Evolutionary conservation across 2,113 vertebrate genomes (phyloP).

Genomic region (Hippocampus barbouri): DNA sequence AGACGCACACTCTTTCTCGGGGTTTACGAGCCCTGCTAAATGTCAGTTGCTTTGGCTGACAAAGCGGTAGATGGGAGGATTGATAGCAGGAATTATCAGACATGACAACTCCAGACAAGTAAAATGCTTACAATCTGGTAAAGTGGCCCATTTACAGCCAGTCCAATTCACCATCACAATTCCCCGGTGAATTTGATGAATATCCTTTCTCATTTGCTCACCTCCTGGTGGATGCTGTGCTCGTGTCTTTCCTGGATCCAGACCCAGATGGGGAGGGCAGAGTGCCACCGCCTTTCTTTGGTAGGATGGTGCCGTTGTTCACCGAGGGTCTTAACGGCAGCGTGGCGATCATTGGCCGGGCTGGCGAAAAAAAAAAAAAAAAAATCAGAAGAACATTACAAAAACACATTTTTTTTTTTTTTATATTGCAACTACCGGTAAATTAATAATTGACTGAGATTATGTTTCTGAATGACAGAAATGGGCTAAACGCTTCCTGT

Average conservation of each 20-base stretch:
- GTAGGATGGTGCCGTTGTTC: slow-evolving; percentile 91
- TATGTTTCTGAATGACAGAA: background rate
- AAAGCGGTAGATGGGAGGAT: slow-evolving; percentile 23
- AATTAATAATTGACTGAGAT: background rate
- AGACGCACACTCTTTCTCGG: slow-evolving; percentile 10
- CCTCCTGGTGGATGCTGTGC: slow-evolving; percentile 81
- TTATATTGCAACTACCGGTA: background rate
- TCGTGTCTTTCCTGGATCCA: slow-evolving; percentile 83
- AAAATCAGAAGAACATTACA: slow-evolving; percentile 2
- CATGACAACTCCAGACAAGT: slow-evolving; percentile 1
- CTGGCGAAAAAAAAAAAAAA: slow-evolving; percentile 64
- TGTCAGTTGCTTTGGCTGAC: slow-evolving; percentile 26
- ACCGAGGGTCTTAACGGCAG: slow-evolving; percentile 85
- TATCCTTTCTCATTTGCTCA: slow-evolving; percentile 45
- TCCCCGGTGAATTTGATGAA: background rate
- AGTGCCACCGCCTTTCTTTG: slow-evolving; percentile 88
- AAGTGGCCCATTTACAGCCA: background rate
- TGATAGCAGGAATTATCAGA: slow-evolving; percentile 7
- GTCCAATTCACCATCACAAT: background rate
- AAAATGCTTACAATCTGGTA: slow-evolving; percentile 7
- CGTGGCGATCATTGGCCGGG: slow-evolving; percentile 88
- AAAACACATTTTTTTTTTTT: background rate
- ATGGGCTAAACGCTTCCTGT: background rate
- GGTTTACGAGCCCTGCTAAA: slow-evolving; percentile 30
- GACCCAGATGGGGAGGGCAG: slow-evolving; percentile 87